phyloP scores from a whole-genome alignment of 37 sponge, comb jelly and placozoan genomes.

The Halisarca cf. caerulea region DNA sequence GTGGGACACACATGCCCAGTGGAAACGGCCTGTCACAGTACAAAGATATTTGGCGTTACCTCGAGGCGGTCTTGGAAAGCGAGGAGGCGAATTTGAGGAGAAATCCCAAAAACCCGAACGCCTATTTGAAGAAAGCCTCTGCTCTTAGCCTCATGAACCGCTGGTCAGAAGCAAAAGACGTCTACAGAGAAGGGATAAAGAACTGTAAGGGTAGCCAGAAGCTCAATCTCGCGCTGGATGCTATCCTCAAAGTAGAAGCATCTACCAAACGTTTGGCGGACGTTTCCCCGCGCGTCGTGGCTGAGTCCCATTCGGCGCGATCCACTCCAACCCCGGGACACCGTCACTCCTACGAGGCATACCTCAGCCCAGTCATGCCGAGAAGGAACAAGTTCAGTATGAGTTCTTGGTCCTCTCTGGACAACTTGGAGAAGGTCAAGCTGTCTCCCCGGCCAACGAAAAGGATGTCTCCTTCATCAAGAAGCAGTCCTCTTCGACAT shows the following conservation, averaged over 20 bases:
- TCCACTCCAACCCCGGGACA: background rate
- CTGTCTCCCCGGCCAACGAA: background rate
- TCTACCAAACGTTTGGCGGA: slow-evolving; percentile 31
- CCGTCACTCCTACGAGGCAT: background rate
- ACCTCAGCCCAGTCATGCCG: background rate
- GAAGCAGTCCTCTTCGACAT: background rate
- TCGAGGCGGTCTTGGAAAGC: slow-evolving; percentile 22
- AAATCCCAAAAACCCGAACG: slow-evolving; percentile 40
- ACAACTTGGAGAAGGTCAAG: slow-evolving; percentile 20
- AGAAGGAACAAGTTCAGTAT: slow-evolving; percentile 12
- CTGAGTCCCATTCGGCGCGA: background rate
- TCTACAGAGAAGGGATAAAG: slow-evolving; percentile 67
- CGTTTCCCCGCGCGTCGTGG: background rate
- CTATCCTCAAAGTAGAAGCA: slow-evolving; percentile 39
- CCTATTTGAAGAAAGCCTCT: slow-evolving; percentile 70
- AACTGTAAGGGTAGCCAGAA: slow-evolving; percentile 42
- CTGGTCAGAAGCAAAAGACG: slow-evolving; percentile 65
- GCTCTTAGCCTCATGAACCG: slow-evolving; percentile 64
- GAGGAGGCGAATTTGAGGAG: slow-evolving; percentile 14
- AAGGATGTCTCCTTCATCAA: background rate
- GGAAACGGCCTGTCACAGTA: background rate
- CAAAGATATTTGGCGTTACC: slow-evolving; percentile 28
- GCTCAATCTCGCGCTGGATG: slow-evolving; percentile 39
- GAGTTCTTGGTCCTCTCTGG: slow-evolving; percentile 16
- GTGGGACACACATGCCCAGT: background rate